Evolutionary conservation across 2,888 invertebrate genomes (phyloP).

Genomic region (Clivina fossor): DNA sequence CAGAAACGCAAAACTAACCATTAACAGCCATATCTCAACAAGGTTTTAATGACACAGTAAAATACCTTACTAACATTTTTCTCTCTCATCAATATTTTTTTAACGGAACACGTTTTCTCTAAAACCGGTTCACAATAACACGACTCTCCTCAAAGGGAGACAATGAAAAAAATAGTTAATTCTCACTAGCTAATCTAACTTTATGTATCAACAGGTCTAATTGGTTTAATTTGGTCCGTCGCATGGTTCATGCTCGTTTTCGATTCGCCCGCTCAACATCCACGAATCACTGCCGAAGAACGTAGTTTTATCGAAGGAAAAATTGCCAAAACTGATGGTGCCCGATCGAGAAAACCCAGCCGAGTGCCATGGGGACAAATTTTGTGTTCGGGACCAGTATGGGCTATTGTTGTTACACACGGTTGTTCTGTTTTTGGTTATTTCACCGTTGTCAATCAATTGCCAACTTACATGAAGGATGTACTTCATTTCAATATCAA

Average conservation of each 20-base stretch:
- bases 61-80: too few relatives aligned
- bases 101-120: too few relatives aligned
- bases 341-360: slow-evolving; percentile 47
- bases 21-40: too few relatives aligned
- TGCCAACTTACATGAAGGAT: slow-evolving; percentile 83
- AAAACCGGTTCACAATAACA: too few relatives aligned
- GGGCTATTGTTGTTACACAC: slow-evolving; percentile 84
- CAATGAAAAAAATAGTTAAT: too few relatives aligned
- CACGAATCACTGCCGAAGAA: slow-evolving; percentile 75
- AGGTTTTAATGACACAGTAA: too few relatives aligned
- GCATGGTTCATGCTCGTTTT: slow-evolving; percentile 79
- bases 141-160: too few relatives aligned
- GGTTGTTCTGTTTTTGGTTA: slow-evolving; percentile 84
- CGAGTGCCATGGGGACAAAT: slow-evolving; percentile 75
- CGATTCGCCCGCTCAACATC: slow-evolving; percentile 81
- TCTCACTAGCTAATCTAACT: too few relatives aligned
- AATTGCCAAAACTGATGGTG: slow-evolving; percentile 55
- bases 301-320: slow-evolving; percentile 70
- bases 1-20: too few relatives aligned
- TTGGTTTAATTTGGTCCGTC: slow-evolving; percentile 79
- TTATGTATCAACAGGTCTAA: too few relatives aligned
- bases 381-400: slow-evolving; percentile 72
- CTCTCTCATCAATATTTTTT: too few relatives aligned
- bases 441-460: slow-evolving; percentile 84
- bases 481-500: slow-evolving; percentile 78